Evolutionary conservation across 2,888 invertebrate genomes (phyloP), one percentile per base, ranked within the genome.

Genomic region (Pecten maximus): DNA sequence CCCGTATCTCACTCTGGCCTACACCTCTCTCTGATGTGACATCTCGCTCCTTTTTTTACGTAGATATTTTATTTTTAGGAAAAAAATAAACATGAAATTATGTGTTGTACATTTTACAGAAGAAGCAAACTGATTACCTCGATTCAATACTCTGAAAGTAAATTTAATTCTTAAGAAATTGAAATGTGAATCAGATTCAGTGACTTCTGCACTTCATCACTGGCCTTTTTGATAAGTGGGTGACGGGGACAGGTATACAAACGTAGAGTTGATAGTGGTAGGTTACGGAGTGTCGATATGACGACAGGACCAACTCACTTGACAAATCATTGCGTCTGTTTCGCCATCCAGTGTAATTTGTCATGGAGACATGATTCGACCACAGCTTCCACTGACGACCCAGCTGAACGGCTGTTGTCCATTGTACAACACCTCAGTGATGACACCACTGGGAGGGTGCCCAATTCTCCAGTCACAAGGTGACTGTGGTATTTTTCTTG

Each of bases 291-390:
- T 74, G 74, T 74, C 74, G 35, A 35, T 74, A 74, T 74, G 74
- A 35, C 35, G 28, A 28, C 74, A 74, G 74, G 35, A 35, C 74
- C 4, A 74, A 74, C 28, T 10, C 10, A 23, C 35, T 74, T 74
- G 74, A 74, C 74, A 74, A 74, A 74, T 74, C 74, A 74, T 74
- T 74, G 35, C 74, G 74, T 74, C 74, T 10, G 74, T 74, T 74
- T 74, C 2, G 35, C 35, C 74, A 28, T 74, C 28, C 28, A 74
- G 28, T 23, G 74, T 23, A 35, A 35, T 74, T 74, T 74, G 74
- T 74, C 74, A 74, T 6, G 74, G 35, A 28, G 74, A 74, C 35
- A 74, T 35, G 35, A 74, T 35, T 35, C 74, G 35, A 74, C 74
- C 74, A 74, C 74, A 28, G 74, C 35, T 35, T 35, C 74, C 74